phyloP scores from a whole-genome alignment of 2,888 invertebrate species.

The Oscheius onirici region DNA sequence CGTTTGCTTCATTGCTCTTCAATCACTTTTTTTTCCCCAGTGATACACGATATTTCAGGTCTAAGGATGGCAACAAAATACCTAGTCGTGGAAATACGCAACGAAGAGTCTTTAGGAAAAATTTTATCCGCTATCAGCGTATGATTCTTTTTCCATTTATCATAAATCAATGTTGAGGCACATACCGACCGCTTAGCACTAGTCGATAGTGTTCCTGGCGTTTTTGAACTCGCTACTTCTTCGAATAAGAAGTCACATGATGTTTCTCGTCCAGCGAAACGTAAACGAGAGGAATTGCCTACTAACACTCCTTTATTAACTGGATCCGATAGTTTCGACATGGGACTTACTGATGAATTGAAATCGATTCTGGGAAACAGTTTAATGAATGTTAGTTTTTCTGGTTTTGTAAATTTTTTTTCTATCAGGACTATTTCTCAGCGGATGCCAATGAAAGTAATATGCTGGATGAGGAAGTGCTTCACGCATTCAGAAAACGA shows the following conservation, averaged over 20 bases:
- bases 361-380: neutral
- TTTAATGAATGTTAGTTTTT: neutral
- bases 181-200: neutral
- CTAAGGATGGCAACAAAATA: constrained; percentile 9
- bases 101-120: neutral
- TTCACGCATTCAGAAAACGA: neutral
- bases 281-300: neutral
- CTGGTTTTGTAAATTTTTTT: neutral
- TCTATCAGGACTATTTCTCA: neutral
- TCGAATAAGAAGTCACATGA: neutral
- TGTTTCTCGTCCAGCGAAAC: neutral
- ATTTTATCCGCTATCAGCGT: neutral
- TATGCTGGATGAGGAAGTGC: neutral
- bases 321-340: neutral
- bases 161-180: neutral
- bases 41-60: neutral
- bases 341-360: neutral
- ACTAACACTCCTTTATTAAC: neutral
- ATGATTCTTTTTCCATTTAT: neutral
- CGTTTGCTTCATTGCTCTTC: too few species aligned
- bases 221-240: neutral
- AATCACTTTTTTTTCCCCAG: neutral
- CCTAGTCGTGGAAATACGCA: constrained; percentile 9
- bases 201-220: constrained; percentile 6
- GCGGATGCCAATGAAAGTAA: neutral